Evolutionary conservation across 1,140 invertebrate genomes (phyloP).

Genomic region (Pogonomyrmex barbatus): DNA sequence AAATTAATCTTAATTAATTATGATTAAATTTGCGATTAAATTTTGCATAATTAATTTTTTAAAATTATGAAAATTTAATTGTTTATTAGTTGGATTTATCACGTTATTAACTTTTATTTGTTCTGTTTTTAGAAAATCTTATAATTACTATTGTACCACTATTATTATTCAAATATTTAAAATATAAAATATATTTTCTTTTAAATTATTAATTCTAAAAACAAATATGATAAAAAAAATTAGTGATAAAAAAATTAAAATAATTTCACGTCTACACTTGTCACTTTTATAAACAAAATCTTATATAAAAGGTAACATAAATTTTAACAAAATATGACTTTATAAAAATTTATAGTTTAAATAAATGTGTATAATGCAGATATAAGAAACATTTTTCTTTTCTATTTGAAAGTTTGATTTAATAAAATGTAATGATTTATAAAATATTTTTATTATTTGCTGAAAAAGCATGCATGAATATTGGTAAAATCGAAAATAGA

Average conservation of each 20-base stretch:
- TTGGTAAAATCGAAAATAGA: neutral
- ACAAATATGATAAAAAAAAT: neutral
- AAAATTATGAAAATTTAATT: neutral
- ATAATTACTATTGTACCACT: neutral
- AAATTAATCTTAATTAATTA: constrained; percentile 13
- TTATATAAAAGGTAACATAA: neutral
- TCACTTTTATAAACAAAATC: neutral
- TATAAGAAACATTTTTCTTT: neutral
- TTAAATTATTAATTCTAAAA: neutral
- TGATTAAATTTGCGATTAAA: neutral
- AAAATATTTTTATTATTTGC: neutral
- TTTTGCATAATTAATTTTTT: neutral
- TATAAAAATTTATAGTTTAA: neutral
- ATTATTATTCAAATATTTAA: neutral
- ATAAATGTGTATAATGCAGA: neutral
- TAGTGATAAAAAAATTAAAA: no score
- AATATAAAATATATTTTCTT: neutral
- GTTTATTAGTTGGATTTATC: no score
- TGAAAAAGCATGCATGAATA: neutral
- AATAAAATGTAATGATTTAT: neutral
- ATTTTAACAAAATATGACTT: neutral
- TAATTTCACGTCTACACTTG: neutral
- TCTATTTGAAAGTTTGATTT: no score
- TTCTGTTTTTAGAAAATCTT: neutral
- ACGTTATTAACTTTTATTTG: neutral